Evolutionary conservation across 2,888 invertebrate genomes (phyloP).

Genomic region (Myopa testacea): DNA sequence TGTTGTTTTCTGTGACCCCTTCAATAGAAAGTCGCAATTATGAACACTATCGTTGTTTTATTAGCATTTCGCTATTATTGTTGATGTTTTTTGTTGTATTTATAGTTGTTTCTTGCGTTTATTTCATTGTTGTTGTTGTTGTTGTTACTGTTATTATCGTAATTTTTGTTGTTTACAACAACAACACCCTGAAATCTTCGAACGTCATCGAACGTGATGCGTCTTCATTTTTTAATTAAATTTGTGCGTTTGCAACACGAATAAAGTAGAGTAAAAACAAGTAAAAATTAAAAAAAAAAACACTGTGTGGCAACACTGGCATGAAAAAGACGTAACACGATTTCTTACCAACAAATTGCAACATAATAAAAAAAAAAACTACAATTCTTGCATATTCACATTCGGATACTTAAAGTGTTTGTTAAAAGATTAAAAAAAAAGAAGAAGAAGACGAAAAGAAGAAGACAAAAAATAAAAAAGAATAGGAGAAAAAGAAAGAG

Average conservation of each 20-base stretch:
- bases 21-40: slow-evolving; percentile 31
- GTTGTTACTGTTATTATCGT: not conserved
- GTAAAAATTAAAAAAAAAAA: not conserved
- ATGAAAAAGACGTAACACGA: not conserved
- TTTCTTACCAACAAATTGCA: slow-evolving; percentile 15
- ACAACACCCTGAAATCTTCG: not conserved
- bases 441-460: no score
- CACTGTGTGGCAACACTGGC: slow-evolving; percentile 13
- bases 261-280: not conserved
- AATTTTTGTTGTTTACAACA: not conserved
- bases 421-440: no score
- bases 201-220: slow-evolving; percentile 17
- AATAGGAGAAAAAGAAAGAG: no score
- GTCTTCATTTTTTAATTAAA: slow-evolving; percentile 27
- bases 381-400: no score
- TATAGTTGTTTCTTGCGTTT: no score
- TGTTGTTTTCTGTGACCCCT: slow-evolving; percentile 8
- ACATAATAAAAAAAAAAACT: not conserved
- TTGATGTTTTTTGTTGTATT: not conserved
- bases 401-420: no score
- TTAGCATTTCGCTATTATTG: not conserved
- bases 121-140: no score
- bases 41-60: not conserved
- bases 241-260: slow-evolving; percentile 15
- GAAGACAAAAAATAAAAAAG: no score